Conservation (phyloP, 2,797 vertebrate genomes). For the Amphiprion clarkii region DNA sequence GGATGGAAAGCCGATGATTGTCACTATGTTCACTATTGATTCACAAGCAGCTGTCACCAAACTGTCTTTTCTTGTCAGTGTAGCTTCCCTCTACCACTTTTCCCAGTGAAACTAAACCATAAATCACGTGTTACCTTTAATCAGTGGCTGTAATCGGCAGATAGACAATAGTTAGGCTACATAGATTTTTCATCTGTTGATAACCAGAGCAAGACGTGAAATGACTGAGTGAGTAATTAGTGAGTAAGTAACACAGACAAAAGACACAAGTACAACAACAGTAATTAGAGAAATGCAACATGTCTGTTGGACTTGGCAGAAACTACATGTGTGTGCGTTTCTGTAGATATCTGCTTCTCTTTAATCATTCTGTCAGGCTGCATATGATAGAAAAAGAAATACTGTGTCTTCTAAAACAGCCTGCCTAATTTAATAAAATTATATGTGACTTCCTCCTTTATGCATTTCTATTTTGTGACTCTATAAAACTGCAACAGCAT, state of each 20-base stretch:
- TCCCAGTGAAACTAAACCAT: constrained; percentile 53
- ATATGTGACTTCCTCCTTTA: constrained; percentile 22
- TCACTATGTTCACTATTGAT: constrained; percentile 66
- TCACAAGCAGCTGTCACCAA: constrained; percentile 57
- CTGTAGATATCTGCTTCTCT: background rate
- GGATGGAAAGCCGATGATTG: constrained; percentile 56
- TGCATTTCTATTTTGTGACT: constrained; percentile 16
- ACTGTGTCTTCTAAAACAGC: background rate
- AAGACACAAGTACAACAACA: constrained; percentile 5
- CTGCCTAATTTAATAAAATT: constrained; percentile 36
- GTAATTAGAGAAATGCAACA: constrained; percentile 27
- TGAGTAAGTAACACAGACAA: constrained; percentile 12
- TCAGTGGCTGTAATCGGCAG: constrained; percentile 68
- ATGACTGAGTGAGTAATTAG: background rate
- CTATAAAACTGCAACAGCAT: constrained; percentile 1
- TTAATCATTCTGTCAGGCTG: constrained; percentile 39
- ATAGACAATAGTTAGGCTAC: constrained; percentile 27
- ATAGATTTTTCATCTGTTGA: constrained; percentile 42
- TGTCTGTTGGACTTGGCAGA: constrained; percentile 12
- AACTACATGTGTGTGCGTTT: constrained; percentile 12
- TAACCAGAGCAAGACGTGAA: background rate
- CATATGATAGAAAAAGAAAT: constrained; percentile 1
- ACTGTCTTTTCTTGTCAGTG: constrained; percentile 50
- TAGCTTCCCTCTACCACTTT: constrained; percentile 27
- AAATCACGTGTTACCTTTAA: constrained; percentile 64